A percentile compares a stretch with the other conserved stretches of the same genome.
These are phyloP conservation scores for Lomographa bimaculata DNA, from an alignment of 2,888 invertebrate genomes.

Conservation along the genomic window DNA sequence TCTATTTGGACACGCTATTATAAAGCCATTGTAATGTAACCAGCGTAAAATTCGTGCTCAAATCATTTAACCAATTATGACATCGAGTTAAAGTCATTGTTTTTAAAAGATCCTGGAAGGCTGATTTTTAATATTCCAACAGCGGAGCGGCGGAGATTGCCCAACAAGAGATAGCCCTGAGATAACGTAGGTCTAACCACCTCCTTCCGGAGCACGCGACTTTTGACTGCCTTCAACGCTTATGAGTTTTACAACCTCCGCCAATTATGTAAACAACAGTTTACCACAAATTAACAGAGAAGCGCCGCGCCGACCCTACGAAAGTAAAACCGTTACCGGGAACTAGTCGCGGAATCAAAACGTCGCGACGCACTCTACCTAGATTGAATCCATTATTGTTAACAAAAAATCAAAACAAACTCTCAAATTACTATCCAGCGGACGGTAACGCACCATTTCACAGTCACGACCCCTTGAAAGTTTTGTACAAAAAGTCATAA, in stretches of 20 bases:
- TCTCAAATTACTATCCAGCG: slow-evolving; percentile 48
- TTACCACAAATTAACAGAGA: slow-evolving; percentile 37
- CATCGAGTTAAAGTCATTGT: slow-evolving; percentile 31
- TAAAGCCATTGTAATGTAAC: slow-evolving; percentile 24
- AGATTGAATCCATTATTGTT: slow-evolving; percentile 55
- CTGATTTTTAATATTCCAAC: slow-evolving; percentile 24
- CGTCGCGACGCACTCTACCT: slow-evolving; percentile 25
- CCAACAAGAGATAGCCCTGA: slow-evolving; percentile 72
- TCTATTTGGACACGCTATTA: slow-evolving; percentile 26
- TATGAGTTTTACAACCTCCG: slow-evolving; percentile 55
- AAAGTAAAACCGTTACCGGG: slow-evolving; percentile 46
- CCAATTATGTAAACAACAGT: slow-evolving; percentile 50
- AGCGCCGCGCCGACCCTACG: slow-evolving; percentile 28
- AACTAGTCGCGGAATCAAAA: slow-evolving; percentile 15
- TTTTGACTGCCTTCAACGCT: slow-evolving; percentile 57
- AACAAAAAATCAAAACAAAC: slow-evolving; percentile 59
- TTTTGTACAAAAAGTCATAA: slow-evolving; percentile 65
- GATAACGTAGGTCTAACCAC: slow-evolving; percentile 64
- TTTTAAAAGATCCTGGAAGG: slow-evolving; percentile 25
- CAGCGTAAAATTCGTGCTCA: slow-evolving; percentile 31
- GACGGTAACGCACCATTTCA: slow-evolving; percentile 73
- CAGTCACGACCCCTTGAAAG: slow-evolving; percentile 72
- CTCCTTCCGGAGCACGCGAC: slow-evolving; percentile 69
- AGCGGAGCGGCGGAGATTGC: slow-evolving; percentile 41
- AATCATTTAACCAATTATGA: slow-evolving; percentile 33